Evolutionary conservation across 1,140 invertebrate genomes (phyloP), one percentile per base, ranked within the genome.

Genomic region (Hycleus cichorii): DNA sequence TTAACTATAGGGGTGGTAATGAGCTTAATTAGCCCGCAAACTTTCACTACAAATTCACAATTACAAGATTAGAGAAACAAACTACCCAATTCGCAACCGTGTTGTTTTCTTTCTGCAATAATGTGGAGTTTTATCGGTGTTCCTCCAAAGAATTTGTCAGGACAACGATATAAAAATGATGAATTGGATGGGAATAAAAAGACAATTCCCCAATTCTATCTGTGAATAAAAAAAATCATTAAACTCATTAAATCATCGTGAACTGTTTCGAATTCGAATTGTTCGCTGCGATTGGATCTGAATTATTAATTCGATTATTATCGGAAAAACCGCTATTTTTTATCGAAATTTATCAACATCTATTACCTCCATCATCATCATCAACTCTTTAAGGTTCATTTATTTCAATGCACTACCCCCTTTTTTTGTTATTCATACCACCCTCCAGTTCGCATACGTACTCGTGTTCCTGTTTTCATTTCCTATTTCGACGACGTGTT

Each of bases 341-440:
- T 32, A 32, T 3, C 4, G 4, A 32, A 32, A 32, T 32, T 32
- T 32, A 32, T 32, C 32, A 40, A 48, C 26, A 44, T 26, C n/a
- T 40, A 24, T 5, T 24, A 24, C 57, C n/a, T 7, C 50, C 45
- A 32, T 32, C 48, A 65, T 32, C 48, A 65, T 69, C 67, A 70
- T 71, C 69, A 72, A 71, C 65, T 66, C 69, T 70, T 71, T 69
- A 70, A 56, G 69, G 68, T 72, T 71, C 71, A 72, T 72, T 72
- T 72, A 72, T 67, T 70, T 67, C 68, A 52, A 69, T 69, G 56
- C 61, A n/a, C 42, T 56, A 32, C 32, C 32, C 32, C 32, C 32
- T 32, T 32, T 32, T 7, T 5, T 32, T 32, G 7, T 32, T 32
- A 32, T 32, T 32, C 32, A 32, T 5, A 32, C 32, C 32, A 18